Base-by-base conservation (phyloP, 2,888 invertebrate genomes). In the Scaptomyza polygonia region DNA sequence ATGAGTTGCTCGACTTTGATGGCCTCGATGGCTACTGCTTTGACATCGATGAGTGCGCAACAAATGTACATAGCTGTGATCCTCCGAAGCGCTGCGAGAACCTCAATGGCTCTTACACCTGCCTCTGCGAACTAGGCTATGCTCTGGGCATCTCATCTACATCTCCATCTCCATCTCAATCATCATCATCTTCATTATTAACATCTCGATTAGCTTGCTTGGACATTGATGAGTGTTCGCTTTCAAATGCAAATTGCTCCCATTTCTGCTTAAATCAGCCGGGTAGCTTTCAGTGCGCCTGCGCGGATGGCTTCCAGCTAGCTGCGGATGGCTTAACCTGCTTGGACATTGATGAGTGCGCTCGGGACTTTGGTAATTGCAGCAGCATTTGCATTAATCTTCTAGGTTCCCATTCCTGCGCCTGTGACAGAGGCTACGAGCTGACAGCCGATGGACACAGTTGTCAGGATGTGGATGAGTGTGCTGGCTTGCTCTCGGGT, bases 261-360 rank as follows among this genome's bases (percentile, higher is more conserved):
- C 94, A 94, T 69, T 76, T 72, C 11, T 94, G 94, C 77, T 77
- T 87, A 6, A 94, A 94, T 75, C 88, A 84, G 8, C 85, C 91
- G 6, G 94, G 94, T 9, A 90, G 92, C 53, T 93, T 91, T 79
- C 76, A 89, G 34, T 94, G 94, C 77, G 83, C 88, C 51, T 94
- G 94, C 70, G 89, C 92, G 0, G 61, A 84, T 3, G 93, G 93
- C 40, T 93, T 76, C 69, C 75, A 80, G 77, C 91, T 92, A 65
- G 83, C 89, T 3, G 67, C 78, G 3, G 90, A 91, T 72, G 86
- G 88, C 42, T 79, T 84, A 34, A 86, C 67, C 61, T 92, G 91
- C 82, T 72, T 79, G 92, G 94, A 94, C 90, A 90, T 93, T 45
- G 93, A 94, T 84, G 94, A 94, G 83, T 94, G 94, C 80, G 75